Base-by-base conservation (phyloP, 2,113 vertebrate genomes). In the Anolis sagrei region DNA sequence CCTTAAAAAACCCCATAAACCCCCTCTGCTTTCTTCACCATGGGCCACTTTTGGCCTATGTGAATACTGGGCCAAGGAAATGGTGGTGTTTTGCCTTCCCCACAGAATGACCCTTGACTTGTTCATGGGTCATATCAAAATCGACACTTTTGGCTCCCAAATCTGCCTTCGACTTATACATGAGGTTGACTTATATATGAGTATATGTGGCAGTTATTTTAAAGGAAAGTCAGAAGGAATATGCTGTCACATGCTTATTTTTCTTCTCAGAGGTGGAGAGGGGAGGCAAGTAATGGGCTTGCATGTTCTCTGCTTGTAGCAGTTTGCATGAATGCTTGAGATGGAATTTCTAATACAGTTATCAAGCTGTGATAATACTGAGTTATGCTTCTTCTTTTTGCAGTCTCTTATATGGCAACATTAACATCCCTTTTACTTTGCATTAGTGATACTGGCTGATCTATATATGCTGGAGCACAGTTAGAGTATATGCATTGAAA, bases 251-350 rank as follows among this genome's bases (percentile, higher is more conserved):
- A 3, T 90, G 73, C 79, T 88, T 87, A 0, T n/a, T 79, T 91
- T 94, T 90, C 77, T 93, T 90, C 80, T 39, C 44, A 62, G 83
- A 94, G 61, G 83, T 85, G 76, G 74, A 61, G 89, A 54, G 87
- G 89, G 44, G 76, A 94, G 90, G 90, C 93, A 87, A 82, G 87
- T 94, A 87, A 87, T 61, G 62, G 49, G 76, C 75, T 92, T 93
- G 90, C 88, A 88, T 81, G 91, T 87, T 87, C 36, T 58, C 34
- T 92, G 90, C 78, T 62, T 91, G 91, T 69, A 89, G 0, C 19
- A 81, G 23, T 23, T 27, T 93, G 88, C 93, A 83, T 61, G 78
- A 88, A 7, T 90, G 88, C 86, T 90, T 88, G 70, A 83, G 74
- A 88, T 87, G 75, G n/a, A 64, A 18, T 83, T 83, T 74, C 69